These are phyloP conservation scores for Sphaerodactylus townsendi DNA, from an alignment of 2,113 vertebrate species.

Conservation along the genomic window DNA sequence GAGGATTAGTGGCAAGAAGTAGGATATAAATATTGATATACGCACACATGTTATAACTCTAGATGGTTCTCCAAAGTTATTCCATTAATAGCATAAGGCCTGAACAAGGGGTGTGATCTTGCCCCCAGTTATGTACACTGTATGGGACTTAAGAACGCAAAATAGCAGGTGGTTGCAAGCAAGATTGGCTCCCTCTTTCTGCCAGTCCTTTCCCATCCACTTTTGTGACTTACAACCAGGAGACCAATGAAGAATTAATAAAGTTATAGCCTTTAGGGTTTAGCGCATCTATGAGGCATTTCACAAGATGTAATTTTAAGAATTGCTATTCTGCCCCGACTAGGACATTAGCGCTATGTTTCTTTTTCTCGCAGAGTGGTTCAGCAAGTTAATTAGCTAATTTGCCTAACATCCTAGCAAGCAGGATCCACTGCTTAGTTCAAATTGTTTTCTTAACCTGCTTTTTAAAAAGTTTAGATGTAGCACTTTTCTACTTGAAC, in stretches of 20 bases:
- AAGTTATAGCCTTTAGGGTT: not conserved
- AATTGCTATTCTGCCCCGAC: slow-evolving; percentile 1
- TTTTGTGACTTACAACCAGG: not conserved
- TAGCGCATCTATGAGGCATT: not conserved
- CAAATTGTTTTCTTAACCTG: slow-evolving; percentile 27
- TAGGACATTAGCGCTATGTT: slow-evolving; percentile 22
- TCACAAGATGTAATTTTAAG: slow-evolving; percentile 19
- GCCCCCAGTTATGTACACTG: not conserved
- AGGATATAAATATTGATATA: no score
- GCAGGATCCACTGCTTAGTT: slow-evolving; percentile 10
- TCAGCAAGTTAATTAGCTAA: slow-evolving; percentile 27
- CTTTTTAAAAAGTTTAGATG: slow-evolving; percentile 8
- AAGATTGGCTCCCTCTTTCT: not conserved
- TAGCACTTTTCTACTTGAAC: slow-evolving; percentile 1
- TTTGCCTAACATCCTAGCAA: slow-evolving; percentile 31
- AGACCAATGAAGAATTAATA: slow-evolving; percentile 18
- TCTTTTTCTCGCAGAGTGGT: not conserved
- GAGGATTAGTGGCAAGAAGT: no score
- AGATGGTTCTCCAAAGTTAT: not conserved
- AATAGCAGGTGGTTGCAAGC: not conserved
- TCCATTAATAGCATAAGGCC: not conserved
- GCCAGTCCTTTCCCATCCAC: not conserved
- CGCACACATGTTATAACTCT: no score
- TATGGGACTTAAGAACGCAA: not conserved
- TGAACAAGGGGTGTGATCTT: not conserved